phyloP scores from a whole-genome alignment of 2,888 invertebrate genomes.

The Xestia ashworthii region DNA sequence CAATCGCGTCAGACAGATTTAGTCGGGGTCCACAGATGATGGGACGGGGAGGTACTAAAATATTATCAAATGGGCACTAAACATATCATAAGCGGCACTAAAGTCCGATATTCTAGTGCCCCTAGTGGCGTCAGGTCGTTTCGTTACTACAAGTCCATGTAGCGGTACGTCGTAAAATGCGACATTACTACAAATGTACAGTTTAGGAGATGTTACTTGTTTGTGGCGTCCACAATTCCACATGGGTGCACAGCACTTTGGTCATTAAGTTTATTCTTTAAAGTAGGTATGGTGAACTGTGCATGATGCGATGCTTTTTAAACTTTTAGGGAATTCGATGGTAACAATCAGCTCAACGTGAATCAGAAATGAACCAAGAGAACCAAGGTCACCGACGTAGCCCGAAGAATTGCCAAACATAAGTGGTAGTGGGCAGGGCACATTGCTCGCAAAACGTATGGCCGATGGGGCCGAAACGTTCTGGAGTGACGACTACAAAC shows the following conservation, averaged over 20 bases:
- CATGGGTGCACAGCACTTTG: neutral
- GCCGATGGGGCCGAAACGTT: too few species aligned
- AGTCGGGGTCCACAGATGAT: too few species aligned
- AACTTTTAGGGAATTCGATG: too few species aligned
- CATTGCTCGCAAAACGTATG: too few species aligned
- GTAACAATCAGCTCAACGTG: too few species aligned
- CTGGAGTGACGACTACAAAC: too few species aligned
- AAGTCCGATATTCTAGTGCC: slow-evolving; percentile 9
- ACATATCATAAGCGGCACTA: slow-evolving; percentile 24
- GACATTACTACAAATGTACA: slow-evolving; percentile 24
- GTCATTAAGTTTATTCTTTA: slow-evolving; percentile 6
- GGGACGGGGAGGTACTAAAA: neutral
- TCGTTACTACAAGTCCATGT: slow-evolving; percentile 2
- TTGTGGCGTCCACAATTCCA: slow-evolving; percentile 4
- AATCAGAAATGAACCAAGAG: too few species aligned
- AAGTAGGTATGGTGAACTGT: slow-evolving; percentile 6
- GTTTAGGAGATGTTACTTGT: slow-evolving; percentile 10
- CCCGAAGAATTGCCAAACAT: too few species aligned
- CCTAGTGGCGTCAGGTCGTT: slow-evolving; percentile 12
- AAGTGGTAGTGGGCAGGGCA: too few species aligned
- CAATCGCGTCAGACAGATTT: too few species aligned
- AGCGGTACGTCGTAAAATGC: slow-evolving; percentile 25
- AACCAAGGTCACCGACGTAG: too few species aligned
- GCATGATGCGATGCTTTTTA: too few species aligned
- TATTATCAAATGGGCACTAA: slow-evolving; percentile 15